Conservation (phyloP, 2,888 invertebrate genomes). For the Scaptomyza parva region DNA sequence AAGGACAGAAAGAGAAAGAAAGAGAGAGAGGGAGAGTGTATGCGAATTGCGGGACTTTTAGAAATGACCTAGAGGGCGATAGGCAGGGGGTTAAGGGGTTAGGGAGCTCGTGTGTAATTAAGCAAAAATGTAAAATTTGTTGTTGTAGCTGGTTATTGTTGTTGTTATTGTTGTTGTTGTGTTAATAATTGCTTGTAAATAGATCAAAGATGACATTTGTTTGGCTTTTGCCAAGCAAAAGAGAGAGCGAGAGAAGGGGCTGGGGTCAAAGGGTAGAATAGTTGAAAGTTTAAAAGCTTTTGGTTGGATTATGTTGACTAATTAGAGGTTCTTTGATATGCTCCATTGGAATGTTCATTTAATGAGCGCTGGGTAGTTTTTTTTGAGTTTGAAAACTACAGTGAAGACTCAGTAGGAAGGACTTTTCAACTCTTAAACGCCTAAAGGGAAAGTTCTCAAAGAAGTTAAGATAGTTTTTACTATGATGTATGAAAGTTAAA, state of each 20-base stretch:
- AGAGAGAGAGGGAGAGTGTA: background rate
- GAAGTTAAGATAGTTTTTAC: background rate
- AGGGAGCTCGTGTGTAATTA: conserved; percentile 69
- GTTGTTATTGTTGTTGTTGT: conserved; percentile 57
- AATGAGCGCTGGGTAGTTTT: background rate
- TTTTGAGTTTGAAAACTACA: background rate
- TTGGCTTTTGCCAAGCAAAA: conserved; percentile 9
- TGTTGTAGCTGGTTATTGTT: conserved; percentile 37
- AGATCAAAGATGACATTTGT: conserved; percentile 77
- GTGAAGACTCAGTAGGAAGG: background rate
- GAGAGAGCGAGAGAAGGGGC: background rate
- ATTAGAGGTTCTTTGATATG: conserved; percentile 62
- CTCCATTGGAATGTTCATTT: conserved; percentile 50
- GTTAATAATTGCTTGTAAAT: conserved; percentile 77
- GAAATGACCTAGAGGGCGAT: too few species aligned
- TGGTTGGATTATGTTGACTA: conserved; percentile 71
- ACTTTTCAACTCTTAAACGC: background rate
- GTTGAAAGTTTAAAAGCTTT: conserved; percentile 13
- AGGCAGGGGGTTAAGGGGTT: background rate
- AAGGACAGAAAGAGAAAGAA: too few species aligned
- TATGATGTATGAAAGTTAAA: background rate
- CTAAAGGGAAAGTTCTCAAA: background rate
- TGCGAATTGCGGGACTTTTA: conserved; percentile 13
- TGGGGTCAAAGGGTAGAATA: conserved; percentile 2
- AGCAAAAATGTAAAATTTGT: conserved; percentile 74